Conservation (phyloP, 2,113 vertebrate genomes). For the Ailurus styani region DNA sequence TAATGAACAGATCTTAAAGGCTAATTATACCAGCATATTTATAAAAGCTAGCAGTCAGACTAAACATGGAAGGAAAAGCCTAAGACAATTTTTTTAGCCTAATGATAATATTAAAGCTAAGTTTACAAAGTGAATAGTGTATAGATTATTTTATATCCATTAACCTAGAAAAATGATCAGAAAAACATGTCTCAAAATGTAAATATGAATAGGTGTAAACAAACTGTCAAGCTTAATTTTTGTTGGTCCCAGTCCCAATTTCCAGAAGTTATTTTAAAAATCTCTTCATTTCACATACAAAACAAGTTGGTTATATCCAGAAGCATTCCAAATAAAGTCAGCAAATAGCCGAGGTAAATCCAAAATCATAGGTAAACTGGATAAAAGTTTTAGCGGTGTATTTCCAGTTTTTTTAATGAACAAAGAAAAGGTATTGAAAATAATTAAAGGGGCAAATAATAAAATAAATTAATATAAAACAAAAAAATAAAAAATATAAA, state of each 20-base stretch:
- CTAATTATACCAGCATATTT: slow-evolving; percentile 30
- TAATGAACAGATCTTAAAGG: slow-evolving; percentile 42
- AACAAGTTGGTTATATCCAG: background rate
- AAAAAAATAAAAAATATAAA: background rate
- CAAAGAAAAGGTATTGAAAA: background rate
- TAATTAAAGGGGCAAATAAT: background rate
- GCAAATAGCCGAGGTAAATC: background rate
- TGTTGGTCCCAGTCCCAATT: background rate
- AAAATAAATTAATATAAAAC: no score
- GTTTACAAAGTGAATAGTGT: background rate
- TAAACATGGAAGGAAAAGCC: background rate
- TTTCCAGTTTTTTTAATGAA: background rate
- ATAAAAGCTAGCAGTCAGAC: background rate
- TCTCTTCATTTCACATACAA: background rate
- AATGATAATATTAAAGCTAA: background rate
- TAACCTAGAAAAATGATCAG: background rate
- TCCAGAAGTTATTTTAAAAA: background rate
- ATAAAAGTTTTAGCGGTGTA: background rate
- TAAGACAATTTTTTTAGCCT: background rate
- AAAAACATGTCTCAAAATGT: background rate
- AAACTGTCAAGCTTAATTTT: background rate
- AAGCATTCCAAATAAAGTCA: background rate
- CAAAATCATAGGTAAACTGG: background rate
- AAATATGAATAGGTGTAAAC: background rate
- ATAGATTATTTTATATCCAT: background rate